Conservation (phyloP, 2,888 invertebrate genomes). For the Agriotes lineatus region DNA sequence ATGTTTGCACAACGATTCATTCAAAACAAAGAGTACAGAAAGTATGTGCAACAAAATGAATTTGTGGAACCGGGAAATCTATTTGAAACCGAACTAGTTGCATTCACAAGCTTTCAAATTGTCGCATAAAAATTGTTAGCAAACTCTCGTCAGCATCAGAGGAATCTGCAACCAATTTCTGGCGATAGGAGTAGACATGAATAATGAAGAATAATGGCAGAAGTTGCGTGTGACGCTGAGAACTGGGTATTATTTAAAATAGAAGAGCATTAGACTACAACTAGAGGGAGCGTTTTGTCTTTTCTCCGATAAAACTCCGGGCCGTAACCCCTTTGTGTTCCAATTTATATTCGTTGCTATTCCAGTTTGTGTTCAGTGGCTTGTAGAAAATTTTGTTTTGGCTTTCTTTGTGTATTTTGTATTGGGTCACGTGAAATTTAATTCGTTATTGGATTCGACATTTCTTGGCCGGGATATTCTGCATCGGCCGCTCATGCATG, state of each 20-base stretch:
- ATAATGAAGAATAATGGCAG: conserved; percentile 4
- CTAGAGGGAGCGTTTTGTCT: conserved; percentile 35
- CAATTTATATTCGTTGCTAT: conserved; percentile 43
- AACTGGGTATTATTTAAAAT: conserved; percentile 22
- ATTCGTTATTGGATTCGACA: conserved; percentile 45
- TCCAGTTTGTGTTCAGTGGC: conserved; percentile 44
- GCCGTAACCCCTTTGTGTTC: conserved; percentile 36
- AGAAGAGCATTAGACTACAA: conserved; percentile 23
- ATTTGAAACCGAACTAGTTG: no score
- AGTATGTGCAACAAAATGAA: no score
- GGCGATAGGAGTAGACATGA: not conserved
- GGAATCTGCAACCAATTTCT: no score
- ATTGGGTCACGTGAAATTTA: conserved; percentile 44
- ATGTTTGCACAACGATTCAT: no score
- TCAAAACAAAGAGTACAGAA: no score
- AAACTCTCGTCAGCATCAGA: no score
- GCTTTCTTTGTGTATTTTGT: conserved; percentile 41
- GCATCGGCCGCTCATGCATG: conserved; percentile 35
- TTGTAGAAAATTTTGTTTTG: conserved; percentile 45
- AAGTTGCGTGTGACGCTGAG: not conserved
- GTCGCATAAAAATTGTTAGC: no score
- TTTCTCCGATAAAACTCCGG: conserved; percentile 28
- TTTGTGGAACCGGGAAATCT: no score
- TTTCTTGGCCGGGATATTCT: conserved; percentile 35
- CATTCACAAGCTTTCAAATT: no score